Percentiles rank a stretch among this genome's conserved stretches.
Conservation (phyloP, 2,888 invertebrate genomes). For the Osedax fenrisi region DNA sequence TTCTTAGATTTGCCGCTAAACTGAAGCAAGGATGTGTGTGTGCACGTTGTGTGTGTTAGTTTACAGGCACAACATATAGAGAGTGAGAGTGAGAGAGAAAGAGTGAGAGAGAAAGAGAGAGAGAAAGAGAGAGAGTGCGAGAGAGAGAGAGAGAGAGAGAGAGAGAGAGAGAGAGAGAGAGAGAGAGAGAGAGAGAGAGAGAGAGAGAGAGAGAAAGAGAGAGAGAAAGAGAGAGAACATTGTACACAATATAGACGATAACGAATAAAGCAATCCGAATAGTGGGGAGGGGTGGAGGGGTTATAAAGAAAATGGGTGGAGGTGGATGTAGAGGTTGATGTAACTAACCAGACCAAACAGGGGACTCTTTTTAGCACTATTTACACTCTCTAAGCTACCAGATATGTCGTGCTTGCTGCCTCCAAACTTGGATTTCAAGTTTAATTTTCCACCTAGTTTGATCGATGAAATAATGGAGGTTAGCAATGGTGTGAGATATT, state of each 20-base stretch:
- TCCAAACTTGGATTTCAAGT: background rate
- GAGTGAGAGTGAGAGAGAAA: slow-evolving; percentile 8
- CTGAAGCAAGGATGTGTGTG: background rate
- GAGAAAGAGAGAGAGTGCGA: slow-evolving; percentile 19
- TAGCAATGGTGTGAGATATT: too few species aligned
- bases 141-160: slow-evolving; percentile 26
- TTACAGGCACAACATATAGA: slow-evolving; percentile 35
- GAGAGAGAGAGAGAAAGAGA: slow-evolving; percentile 22
- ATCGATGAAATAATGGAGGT: too few species aligned
- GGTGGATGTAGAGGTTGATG: background rate
- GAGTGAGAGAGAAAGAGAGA: background rate
- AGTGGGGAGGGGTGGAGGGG: too few species aligned
- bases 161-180: background rate
- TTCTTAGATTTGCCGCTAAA: background rate
- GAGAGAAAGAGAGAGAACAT: slow-evolving; percentile 6
- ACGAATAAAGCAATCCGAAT: too few species aligned
- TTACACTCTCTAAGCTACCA: background rate
- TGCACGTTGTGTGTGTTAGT: background rate
- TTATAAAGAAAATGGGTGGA: background rate
- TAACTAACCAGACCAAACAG: background rate
- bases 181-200: slow-evolving; percentile 20
- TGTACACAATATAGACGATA: too few species aligned
- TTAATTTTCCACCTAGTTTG: background rate
- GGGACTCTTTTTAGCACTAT: background rate
- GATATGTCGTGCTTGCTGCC: background rate